A percentile compares a stretch with the other conserved stretches of the same genome.
phyloP scores from a whole-genome alignment of 2,797 vertebrate genomes.

The Micropoecilia bifurca region DNA sequence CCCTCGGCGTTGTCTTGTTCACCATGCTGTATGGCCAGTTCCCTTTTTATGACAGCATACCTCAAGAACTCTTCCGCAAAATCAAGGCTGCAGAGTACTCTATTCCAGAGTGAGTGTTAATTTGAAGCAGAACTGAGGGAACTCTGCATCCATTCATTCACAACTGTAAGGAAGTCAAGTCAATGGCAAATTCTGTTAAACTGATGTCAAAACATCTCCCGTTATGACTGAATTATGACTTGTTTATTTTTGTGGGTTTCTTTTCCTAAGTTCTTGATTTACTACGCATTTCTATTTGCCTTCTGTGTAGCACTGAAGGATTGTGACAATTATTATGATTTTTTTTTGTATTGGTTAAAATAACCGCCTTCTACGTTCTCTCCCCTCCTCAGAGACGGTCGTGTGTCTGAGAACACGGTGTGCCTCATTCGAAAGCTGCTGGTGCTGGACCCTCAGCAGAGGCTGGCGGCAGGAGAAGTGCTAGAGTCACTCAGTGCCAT shows the following conservation, averaged over 20 bases:
- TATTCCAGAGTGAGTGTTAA: conserved; percentile 93
- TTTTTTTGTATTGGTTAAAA: not conserved
- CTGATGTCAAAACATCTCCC: not conserved
- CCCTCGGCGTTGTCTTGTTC: conserved; percentile 96
- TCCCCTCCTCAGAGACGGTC: conserved; percentile 86
- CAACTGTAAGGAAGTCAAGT: not conserved
- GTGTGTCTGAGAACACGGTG: conserved; percentile 97
- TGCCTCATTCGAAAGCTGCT: conserved; percentile 97
- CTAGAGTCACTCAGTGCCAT: conserved; percentile 95
- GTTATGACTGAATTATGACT: not conserved
- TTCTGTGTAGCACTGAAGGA: not conserved
- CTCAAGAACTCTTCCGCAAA: conserved; percentile 99
- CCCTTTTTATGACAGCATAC: conserved; percentile 99
- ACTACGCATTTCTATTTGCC: not conserved
- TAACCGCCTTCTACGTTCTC: not conserved
- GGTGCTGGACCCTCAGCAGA: conserved; percentile 96
- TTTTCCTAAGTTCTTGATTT: not conserved
- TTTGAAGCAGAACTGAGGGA: not conserved
- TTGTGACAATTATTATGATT: not conserved
- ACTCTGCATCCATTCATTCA: not conserved
- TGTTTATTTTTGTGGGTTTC: not conserved
- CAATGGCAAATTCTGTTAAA: not conserved
- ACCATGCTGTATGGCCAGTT: conserved; percentile 99
- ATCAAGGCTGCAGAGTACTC: conserved; percentile 99
- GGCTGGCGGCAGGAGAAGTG: conserved; percentile 93